A percentile compares a stretch with the other conserved stretches of the same genome.
phyloP scores from a whole-genome alignment of 2,113 vertebrate species.

The Gopherus flavomarginatus region DNA sequence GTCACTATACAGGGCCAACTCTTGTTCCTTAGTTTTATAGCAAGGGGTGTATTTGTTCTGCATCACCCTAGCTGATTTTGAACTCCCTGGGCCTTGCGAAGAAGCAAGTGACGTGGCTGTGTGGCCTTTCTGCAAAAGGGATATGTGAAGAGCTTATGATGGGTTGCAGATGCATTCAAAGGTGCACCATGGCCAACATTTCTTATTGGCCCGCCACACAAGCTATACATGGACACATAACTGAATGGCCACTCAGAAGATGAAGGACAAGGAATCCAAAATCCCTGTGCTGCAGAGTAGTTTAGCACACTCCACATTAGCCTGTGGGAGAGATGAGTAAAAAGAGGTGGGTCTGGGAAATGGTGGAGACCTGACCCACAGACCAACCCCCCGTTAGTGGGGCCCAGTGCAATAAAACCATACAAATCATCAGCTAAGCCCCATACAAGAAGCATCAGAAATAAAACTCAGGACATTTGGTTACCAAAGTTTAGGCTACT shows the following conservation, averaged over 20 bases:
- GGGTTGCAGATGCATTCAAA: background rate
- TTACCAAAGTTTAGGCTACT: background rate
- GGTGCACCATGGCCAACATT: accelerated
- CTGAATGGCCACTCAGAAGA: background rate
- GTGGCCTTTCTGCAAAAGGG: accelerated
- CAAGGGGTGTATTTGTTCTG: background rate
- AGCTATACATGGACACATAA: background rate
- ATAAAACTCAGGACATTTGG: background rate
- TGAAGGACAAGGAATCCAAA: background rate
- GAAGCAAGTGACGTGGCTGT: background rate
- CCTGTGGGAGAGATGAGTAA: background rate
- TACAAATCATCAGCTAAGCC: too few relatives aligned
- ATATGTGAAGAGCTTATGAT: accelerated
- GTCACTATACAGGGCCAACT: background rate
- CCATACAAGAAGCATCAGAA: background rate
- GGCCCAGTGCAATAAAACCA: too few relatives aligned
- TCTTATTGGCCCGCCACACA: background rate
- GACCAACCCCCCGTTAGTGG: too few relatives aligned
- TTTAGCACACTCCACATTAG: background rate
- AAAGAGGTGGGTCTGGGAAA: background rate
- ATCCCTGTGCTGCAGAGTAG: background rate
- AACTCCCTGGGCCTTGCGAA: background rate
- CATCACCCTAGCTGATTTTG: background rate
- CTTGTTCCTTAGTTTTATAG: accelerated
- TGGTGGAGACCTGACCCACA: too few relatives aligned